Percentiles rank a stretch among this genome's conserved stretches.
These are phyloP conservation scores for Onychostruthus taczanowskii DNA, from an alignment of 2,113 vertebrate species.

Conservation along the genomic window DNA sequence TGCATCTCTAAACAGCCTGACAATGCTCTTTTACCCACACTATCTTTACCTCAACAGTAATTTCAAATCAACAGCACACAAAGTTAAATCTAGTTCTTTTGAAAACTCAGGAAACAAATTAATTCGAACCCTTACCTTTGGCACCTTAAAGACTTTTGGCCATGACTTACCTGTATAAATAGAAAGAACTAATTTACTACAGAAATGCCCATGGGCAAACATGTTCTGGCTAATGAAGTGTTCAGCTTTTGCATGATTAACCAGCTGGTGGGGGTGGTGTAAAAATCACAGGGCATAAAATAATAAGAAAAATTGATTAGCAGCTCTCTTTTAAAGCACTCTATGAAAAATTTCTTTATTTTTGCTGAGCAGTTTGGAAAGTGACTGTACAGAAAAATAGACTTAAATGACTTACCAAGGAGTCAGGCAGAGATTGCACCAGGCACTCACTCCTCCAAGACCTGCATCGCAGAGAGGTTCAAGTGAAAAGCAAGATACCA, in stretches of 20 bases:
- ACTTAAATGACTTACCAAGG: constrained; percentile 53
- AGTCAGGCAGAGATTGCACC: constrained; percentile 1
- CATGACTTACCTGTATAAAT: constrained; percentile 86
- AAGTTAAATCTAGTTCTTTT: constrained; percentile 50
- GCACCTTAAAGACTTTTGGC: constrained; percentile 81
- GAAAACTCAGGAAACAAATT: constrained; percentile 64
- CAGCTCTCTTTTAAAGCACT: constrained; percentile 85
- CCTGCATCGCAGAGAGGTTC: constrained; percentile 27
- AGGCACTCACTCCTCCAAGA: constrained; percentile 31
- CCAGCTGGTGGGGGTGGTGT: constrained; percentile 91
- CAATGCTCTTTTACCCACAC: background rate
- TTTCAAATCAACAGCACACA: constrained; percentile 5
- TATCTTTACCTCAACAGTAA: constrained; percentile 47
- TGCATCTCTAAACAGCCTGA: background rate
- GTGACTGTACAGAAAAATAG: constrained; percentile 11
- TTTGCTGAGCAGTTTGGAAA: constrained; percentile 52
- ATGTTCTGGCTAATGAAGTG: constrained; percentile 94
- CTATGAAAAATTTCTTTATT: constrained; percentile 56
- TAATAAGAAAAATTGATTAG: constrained; percentile 93
- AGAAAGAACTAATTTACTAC: constrained; percentile 85
- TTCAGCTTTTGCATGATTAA: constrained; percentile 92
- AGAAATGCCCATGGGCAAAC: constrained; percentile 89
- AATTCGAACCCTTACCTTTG: constrained; percentile 79
- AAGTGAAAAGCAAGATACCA: constrained; percentile 43
- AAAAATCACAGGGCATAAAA: constrained; percentile 92